Conservation (phyloP, 2,113 vertebrate species). For the Anoura caudifer region DNA sequence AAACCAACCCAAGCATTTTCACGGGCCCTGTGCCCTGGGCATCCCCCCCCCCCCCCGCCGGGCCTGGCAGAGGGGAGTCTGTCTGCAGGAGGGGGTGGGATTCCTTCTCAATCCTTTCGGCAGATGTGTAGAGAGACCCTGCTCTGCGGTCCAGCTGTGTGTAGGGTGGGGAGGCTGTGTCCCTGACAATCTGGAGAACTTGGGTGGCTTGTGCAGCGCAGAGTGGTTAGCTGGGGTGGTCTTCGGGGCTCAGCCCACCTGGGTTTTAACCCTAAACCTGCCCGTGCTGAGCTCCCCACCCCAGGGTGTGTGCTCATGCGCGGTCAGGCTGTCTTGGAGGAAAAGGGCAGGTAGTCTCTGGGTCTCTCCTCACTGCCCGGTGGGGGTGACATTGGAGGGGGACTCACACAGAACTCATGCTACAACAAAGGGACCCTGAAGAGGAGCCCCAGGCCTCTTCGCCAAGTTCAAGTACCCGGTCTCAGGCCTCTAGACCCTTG, state of each 20-base stretch:
- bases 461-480: background rate
- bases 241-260: background rate
- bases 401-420: background rate
- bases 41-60: no score
- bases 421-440: accelerated
- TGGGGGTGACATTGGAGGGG: background rate
- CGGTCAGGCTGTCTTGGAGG: background rate
- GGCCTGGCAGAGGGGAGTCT: no score
- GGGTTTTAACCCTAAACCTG: background rate
- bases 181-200: no score
- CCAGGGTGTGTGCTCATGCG: background rate
- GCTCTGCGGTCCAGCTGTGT: background rate
- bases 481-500: background rate
- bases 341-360: background rate
- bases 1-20: background rate
- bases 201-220: background rate
- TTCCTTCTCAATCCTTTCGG: background rate
- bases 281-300: background rate
- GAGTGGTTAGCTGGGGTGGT: background rate
- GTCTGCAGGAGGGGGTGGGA: accelerated
- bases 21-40: accelerated
- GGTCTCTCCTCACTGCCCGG: accelerated
- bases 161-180: no score
- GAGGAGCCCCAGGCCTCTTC: background rate
- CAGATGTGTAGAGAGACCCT: background rate